Evolutionary conservation across 1,140 invertebrate species (phyloP).

Genomic region (Neodiprion lecontei): DNA sequence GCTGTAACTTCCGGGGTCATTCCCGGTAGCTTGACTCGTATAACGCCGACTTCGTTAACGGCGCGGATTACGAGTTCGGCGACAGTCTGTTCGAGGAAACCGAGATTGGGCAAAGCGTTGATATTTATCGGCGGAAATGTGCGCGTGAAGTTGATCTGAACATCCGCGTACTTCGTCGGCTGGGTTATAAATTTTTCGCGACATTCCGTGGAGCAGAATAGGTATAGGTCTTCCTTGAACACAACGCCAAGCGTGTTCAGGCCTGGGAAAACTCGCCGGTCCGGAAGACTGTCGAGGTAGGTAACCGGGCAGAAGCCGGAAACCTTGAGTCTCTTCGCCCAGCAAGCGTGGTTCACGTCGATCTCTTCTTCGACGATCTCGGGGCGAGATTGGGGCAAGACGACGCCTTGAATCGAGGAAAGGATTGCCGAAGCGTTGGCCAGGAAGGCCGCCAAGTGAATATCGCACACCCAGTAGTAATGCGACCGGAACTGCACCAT

Average conservation of each 20-base stretch:
- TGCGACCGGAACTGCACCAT: slow-evolving; percentile 60
- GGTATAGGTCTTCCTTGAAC: slow-evolving; percentile 58
- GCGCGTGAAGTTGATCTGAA: slow-evolving; percentile 51
- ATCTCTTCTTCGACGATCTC: slow-evolving; percentile 51
- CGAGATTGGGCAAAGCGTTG: slow-evolving; percentile 60
- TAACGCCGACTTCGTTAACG: slow-evolving; percentile 56
- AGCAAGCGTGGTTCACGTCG: slow-evolving; percentile 34
- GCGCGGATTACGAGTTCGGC: slow-evolving; percentile 60
- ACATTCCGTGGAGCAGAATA: slow-evolving; percentile 63
- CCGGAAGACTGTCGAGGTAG: slow-evolving; percentile 61
- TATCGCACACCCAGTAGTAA: slow-evolving; percentile 66
- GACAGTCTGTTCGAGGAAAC: slow-evolving; percentile 66
- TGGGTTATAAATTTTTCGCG: slow-evolving; percentile 58
- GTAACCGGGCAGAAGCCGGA: slow-evolving; percentile 66
- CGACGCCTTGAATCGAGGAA: slow-evolving; percentile 37
- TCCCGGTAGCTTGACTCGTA: slow-evolving; percentile 65
- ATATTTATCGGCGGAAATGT: slow-evolving; percentile 53
- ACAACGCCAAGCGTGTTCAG: slow-evolving; percentile 48
- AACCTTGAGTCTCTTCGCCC: slow-evolving; percentile 50
- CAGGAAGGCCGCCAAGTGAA: slow-evolving; percentile 58
- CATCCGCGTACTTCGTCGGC: slow-evolving; percentile 55
- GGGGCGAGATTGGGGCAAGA: slow-evolving; percentile 61
- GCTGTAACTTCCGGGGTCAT: slow-evolving; percentile 58
- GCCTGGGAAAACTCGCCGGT: slow-evolving; percentile 56
- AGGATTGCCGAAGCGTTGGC: slow-evolving; percentile 53